These are phyloP conservation scores for Antitype chi DNA, from an alignment of 2,888 invertebrate genomes.

Conservation along the genomic window DNA sequence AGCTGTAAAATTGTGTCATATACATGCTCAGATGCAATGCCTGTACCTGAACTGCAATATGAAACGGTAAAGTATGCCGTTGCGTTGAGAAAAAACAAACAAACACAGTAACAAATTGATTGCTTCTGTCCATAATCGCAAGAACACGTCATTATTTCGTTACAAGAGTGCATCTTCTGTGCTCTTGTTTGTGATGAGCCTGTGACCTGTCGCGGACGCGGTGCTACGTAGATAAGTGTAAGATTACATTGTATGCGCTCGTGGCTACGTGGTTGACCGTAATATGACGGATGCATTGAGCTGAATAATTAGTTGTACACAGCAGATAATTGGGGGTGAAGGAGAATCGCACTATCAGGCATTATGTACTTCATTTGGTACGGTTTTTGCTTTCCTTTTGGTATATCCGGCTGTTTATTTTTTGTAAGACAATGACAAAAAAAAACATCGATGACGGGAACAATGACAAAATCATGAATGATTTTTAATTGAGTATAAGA, in stretches of 20 bases:
- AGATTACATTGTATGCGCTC: slow-evolving; percentile 45
- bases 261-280: slow-evolving; percentile 31
- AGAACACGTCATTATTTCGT: background rate
- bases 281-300: slow-evolving; percentile 36
- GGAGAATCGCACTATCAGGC: background rate
- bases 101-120: slow-evolving; percentile 17
- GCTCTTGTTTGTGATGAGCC: background rate
- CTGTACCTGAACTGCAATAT: slow-evolving; percentile 3
- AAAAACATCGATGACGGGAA: too few species aligned
- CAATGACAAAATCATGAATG: too few species aligned
- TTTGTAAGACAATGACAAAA: too few species aligned
- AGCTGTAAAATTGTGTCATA: slow-evolving; percentile 19
- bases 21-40: background rate
- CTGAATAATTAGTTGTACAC: slow-evolving; percentile 18
- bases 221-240: slow-evolving; percentile 25
- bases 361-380: background rate
- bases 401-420: too few species aligned
- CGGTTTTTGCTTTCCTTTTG: background rate
- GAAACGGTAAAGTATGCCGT: slow-evolving; percentile 20
- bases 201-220: slow-evolving; percentile 19
- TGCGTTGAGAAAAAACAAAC: slow-evolving; percentile 22
- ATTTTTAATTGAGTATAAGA: too few species aligned
- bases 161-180: slow-evolving; percentile 46
- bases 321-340: background rate
- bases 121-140: slow-evolving; percentile 6